Evolutionary conservation across 1,140 invertebrate species (phyloP).

Genomic region (Bombus picipes): DNA sequence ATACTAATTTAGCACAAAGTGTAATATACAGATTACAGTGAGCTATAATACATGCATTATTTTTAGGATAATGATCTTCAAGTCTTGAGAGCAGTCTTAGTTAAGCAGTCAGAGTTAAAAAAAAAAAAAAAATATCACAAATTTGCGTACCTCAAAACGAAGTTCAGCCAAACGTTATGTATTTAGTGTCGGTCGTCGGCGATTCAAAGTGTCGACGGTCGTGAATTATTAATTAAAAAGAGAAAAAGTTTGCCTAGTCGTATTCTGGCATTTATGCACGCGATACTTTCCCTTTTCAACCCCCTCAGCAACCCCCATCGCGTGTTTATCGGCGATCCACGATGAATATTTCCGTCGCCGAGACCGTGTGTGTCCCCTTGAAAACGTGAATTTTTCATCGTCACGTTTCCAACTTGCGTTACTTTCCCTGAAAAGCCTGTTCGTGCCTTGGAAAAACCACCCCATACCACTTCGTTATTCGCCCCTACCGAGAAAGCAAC

Average conservation of each 20-base stretch:
- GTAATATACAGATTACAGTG: too few species aligned
- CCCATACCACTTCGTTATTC: neutral
- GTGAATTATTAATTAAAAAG: neutral
- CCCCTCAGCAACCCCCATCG: neutral
- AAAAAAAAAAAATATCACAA: neutral
- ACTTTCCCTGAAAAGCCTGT: neutral
- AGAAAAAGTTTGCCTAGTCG: neutral
- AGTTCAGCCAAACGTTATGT: neutral
- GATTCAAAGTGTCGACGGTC: neutral
- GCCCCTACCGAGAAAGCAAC: neutral
- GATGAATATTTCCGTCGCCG: conserved; percentile 21
- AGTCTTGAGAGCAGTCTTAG: neutral
- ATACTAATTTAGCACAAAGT: too few species aligned
- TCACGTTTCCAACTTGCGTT: neutral
- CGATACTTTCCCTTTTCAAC: conserved; percentile 1
- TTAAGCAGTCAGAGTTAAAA: too few species aligned
- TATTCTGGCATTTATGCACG: neutral
- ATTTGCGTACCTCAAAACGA: neutral
- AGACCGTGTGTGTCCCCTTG: too few species aligned
- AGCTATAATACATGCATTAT: too few species aligned
- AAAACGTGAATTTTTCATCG: conserved; percentile 18
- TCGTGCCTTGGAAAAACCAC: neutral
- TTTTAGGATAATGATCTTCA: neutral
- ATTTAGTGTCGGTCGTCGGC: too few species aligned
- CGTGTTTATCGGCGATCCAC: conserved; percentile 5